A percentile compares a stretch with the other conserved stretches of the same genome.
Evolutionary conservation across 1,140 invertebrate genomes (phyloP).

Genomic region (Bombus pyrosoma): DNA sequence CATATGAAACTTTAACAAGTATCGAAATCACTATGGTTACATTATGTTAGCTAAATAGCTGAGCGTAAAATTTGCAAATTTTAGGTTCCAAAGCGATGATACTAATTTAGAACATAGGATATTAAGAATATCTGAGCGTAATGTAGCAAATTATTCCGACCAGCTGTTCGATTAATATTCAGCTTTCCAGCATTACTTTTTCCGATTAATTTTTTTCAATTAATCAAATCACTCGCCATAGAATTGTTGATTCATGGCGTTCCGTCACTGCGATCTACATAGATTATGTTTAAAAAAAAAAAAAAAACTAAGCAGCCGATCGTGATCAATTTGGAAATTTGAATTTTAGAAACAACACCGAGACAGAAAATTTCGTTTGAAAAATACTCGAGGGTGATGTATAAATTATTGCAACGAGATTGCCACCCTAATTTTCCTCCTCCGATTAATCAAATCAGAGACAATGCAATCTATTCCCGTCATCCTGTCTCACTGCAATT

Average conservation of each 20-base stretch:
- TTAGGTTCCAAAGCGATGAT: too few relatives aligned
- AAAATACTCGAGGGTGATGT: neutral
- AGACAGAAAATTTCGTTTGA: neutral
- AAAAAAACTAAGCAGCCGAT: neutral
- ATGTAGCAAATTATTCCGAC: too few relatives aligned
- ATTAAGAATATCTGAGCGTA: too few relatives aligned
- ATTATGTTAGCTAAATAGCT: too few relatives aligned
- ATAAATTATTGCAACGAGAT: neutral
- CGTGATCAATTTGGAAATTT: neutral
- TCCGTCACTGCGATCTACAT: too few relatives aligned
- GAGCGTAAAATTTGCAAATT: too few relatives aligned
- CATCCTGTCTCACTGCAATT: neutral
- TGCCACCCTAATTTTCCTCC: neutral
- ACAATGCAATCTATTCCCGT: neutral
- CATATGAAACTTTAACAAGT: neutral
- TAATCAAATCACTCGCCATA: too few relatives aligned
- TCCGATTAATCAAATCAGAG: neutral
- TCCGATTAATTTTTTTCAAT: neutral
- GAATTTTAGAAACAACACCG: neutral
- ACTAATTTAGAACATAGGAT: too few relatives aligned
- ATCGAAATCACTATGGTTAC: too few relatives aligned
- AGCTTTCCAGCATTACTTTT: accelerated
- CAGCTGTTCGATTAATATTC: neutral
- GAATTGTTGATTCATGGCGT: too few relatives aligned
- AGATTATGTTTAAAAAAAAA: too few relatives aligned